Percentiles rank a stretch among this genome's conserved stretches.
These are phyloP conservation scores for Drosophila trapezifrons DNA, from an alignment of 1,140 invertebrate species.

Conservation along the genomic window DNA sequence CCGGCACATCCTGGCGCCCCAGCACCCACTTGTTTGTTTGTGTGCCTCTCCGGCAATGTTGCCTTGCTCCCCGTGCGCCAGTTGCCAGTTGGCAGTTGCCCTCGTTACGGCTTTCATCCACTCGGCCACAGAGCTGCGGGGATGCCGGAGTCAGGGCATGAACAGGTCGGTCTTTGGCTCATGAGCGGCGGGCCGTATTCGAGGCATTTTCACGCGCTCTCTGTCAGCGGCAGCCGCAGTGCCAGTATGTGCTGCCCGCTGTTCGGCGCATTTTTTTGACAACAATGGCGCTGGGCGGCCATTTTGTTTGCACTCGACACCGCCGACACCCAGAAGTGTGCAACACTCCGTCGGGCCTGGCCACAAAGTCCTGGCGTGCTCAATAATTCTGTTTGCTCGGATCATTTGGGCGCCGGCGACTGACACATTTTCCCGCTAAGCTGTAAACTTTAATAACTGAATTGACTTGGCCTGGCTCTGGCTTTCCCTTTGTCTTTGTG, in stretches of 20 bases:
- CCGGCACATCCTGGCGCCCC: slow-evolving; percentile 4
- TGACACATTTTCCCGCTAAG: slow-evolving; percentile 10
- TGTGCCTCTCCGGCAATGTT: slow-evolving; percentile 19
- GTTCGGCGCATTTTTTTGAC: slow-evolving; percentile 22
- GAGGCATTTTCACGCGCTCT: slow-evolving; percentile 58
- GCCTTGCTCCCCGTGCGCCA: neutral
- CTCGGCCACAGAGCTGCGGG: slow-evolving; percentile 15
- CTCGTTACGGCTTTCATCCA: slow-evolving; percentile 19
- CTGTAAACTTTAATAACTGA: slow-evolving; percentile 46
- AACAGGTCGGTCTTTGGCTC: slow-evolving; percentile 8
- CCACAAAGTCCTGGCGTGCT: slow-evolving; percentile 31
- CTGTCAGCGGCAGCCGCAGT: slow-evolving; percentile 56
- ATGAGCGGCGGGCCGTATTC: slow-evolving; percentile 28
- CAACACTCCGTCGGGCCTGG: slow-evolving; percentile 26
- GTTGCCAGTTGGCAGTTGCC: slow-evolving; percentile 6
- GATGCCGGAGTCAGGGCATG: slow-evolving; percentile 14
- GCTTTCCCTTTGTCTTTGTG: slow-evolving; percentile 30
- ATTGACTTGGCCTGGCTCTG: slow-evolving; percentile 25
- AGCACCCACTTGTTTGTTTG: slow-evolving; percentile 43
- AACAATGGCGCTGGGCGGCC: slow-evolving; percentile 59
- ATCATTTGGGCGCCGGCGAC: slow-evolving; percentile 29
- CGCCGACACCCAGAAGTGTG: slow-evolving; percentile 33
- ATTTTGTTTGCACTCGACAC: slow-evolving; percentile 78
- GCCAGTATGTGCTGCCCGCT: neutral
- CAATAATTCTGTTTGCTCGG: slow-evolving; percentile 52